A percentile compares a stretch with the other conserved stretches of the same genome.
These are phyloP conservation scores for Ostrea edulis DNA, from an alignment of 1,140 invertebrate species.

Conservation along the genomic window DNA sequence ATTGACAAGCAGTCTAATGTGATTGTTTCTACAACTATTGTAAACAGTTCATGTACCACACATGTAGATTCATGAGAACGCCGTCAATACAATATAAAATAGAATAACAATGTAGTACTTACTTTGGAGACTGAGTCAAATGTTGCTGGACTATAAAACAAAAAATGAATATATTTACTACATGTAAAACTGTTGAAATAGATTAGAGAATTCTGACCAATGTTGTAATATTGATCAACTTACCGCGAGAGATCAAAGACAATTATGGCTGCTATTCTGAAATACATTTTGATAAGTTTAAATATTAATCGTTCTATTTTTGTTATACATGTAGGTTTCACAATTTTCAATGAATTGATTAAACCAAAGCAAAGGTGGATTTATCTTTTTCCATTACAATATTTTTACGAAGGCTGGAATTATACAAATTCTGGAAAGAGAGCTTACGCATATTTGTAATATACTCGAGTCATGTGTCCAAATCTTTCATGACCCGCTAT, in stretches of 20 bases:
- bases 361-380: too few relatives aligned
- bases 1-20: too few relatives aligned
- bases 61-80: too few relatives aligned
- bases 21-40: too few relatives aligned
- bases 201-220: not conserved
- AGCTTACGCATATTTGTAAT: slow-evolving; percentile 82
- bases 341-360: too few relatives aligned
- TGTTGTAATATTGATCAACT: not conserved
- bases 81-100: too few relatives aligned
- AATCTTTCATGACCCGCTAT: slow-evolving; percentile 80
- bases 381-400: too few relatives aligned
- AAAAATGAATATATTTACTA: not conserved
- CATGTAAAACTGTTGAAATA: too few relatives aligned
- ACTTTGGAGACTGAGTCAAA: slow-evolving; percentile 82
- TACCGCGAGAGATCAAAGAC: slow-evolving; percentile 78
- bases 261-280: slow-evolving; percentile 80
- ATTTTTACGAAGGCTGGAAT: too few relatives aligned
- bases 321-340: too few relatives aligned
- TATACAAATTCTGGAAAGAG: not conserved
- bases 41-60: too few relatives aligned
- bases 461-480: slow-evolving; percentile 80
- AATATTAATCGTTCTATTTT: too few relatives aligned
- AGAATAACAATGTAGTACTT: slow-evolving; percentile 50
- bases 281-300: slow-evolving; percentile 62
- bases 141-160: slow-evolving; percentile 73